These are phyloP conservation scores for Teleogryllus oceanicus DNA, from an alignment of 2,888 invertebrate genomes.

Conservation along the genomic window DNA sequence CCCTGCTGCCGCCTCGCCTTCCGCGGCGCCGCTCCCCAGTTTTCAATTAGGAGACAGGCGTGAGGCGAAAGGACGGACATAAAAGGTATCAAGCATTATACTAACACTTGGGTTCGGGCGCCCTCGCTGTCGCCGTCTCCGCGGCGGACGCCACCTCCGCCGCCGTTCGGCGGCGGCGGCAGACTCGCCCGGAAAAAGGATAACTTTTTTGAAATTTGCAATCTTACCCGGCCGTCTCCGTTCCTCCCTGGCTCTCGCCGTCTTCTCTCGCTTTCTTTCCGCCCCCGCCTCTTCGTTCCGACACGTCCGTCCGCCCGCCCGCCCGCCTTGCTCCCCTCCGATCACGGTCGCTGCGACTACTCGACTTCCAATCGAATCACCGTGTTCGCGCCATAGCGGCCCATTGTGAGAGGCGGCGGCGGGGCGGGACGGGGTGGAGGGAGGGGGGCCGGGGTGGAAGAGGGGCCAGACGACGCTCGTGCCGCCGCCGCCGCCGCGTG, in stretches of 20 bases:
- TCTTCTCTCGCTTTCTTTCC: neutral
- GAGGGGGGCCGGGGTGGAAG: too few species aligned
- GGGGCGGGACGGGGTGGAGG: too few species aligned
- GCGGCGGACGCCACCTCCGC: too few species aligned
- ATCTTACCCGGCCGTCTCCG: neutral
- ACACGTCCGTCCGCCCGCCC: neutral
- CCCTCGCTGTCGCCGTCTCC: neutral
- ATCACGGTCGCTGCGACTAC: neutral
- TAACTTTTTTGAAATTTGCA: neutral
- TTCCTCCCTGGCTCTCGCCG: neutral
- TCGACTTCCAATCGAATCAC: neutral
- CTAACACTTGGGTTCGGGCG: neutral
- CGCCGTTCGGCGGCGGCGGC: too few species aligned
- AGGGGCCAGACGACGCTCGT: too few species aligned
- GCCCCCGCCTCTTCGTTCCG: neutral
- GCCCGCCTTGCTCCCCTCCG: neutral
- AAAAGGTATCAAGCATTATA: slow-evolving; percentile 30
- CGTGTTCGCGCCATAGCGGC: neutral
- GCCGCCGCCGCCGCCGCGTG: too few species aligned
- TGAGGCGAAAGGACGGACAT: slow-evolving; percentile 12
- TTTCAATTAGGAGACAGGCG: slow-evolving; percentile 31
- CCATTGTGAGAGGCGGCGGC: too few species aligned
- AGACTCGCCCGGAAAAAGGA: neutral
- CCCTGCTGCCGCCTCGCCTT: neutral
- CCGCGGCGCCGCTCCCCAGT: slow-evolving; percentile 22